Evolutionary conservation across 1,140 invertebrate species (phyloP), one percentile per base, ranked within the genome.

Genomic region (Drosophila setifemur): DNA sequence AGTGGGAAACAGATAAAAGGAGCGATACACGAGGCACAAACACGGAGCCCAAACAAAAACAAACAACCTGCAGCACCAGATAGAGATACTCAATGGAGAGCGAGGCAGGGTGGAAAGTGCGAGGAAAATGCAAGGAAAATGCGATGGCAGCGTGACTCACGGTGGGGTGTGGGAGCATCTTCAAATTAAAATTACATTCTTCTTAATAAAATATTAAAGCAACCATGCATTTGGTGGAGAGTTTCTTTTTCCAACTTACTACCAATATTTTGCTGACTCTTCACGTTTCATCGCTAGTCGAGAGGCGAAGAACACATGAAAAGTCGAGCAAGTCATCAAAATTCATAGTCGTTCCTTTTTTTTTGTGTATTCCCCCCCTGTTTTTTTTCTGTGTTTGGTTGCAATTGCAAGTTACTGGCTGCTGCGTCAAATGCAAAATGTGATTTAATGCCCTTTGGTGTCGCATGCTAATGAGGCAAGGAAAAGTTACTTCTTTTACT

Each of bases 391-490:
- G 29, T 44, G 49, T 49, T 39, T 31, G 43, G 76, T 55, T 67
- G 79, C 79, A 78, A 72, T 50, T 52, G 64, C 73, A 76, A 43
- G 35, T 57, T 70, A 35, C 73, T 55, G 66, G 31, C 11, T 37
- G 33, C 33, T 64, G 75, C 75, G 68, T 53, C 63, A 45, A 71
- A 70, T 47, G 52, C 70, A 73, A 73, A 48, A 74, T 73, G 69
- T 70, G 67, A 70, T 70, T 70, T 70, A 70, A 70, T 70, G 67
- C 67, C 67, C 67, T 49, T 70, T 58, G 67, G 67, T 70, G 67
- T 49, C 37, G 67, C 67, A 70, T 70, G 67, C 67, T 70, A 70
- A 70, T 70, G 67, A 70, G 67, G 64, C 67, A 58, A 58, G 66
- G 28, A 69, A 68, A 70, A 70, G 64, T 55, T 54, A 45, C 68